Base-by-base conservation (phyloP, 2,888 invertebrate species). In the Pseudanteris insignis region DNA sequence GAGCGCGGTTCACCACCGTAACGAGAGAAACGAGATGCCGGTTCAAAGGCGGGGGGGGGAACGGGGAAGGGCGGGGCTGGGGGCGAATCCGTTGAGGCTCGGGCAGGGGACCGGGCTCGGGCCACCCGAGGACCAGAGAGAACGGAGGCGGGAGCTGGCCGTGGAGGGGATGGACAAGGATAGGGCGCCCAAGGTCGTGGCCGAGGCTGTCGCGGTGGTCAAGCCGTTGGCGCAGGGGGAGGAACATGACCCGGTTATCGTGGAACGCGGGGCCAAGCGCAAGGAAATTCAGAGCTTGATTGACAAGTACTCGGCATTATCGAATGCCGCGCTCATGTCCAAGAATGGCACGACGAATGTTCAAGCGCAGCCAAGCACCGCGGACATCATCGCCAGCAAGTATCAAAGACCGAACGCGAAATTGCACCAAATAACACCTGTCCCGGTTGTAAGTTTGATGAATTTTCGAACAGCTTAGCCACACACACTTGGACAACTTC, bases 281-380 rank as follows among this genome's bases (percentile, higher is more conserved):
- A 92, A 92, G 72, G 92, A 93, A 75, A 91, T 91, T 57, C 89
- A 91, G 77, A 88, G 88, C 70, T 82, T 93, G 55, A 91, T 92
- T 60, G 85, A 89, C 83, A 92, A 92, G 77, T 92, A 92, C 77
- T 88, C 90, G 18, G 90, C 89, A 33, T 81, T 91, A 65, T 10
- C 25, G 5, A 90, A 90, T 70, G 89, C 90, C 71, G 86, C 18
- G 21, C 4, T 21, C 9, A 5, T 44, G 5, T 12, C 18, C 12
- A 40, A 33, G 60, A 4, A 5, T 10, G 29, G 43, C 58, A 60
- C 65, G 40, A 6, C 40, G 7, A 6, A 15, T 14, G 10, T 14
- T 8, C 25, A 41, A 12, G 4, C 18, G n/a, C 48, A 50, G 21
- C 69, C 67, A 0, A 70, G 67, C 51, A 61, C 66, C n/a, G 64